These are phyloP conservation scores for Anastrepha ludens DNA, from an alignment of 1,140 invertebrate species.

Conservation along the genomic window DNA sequence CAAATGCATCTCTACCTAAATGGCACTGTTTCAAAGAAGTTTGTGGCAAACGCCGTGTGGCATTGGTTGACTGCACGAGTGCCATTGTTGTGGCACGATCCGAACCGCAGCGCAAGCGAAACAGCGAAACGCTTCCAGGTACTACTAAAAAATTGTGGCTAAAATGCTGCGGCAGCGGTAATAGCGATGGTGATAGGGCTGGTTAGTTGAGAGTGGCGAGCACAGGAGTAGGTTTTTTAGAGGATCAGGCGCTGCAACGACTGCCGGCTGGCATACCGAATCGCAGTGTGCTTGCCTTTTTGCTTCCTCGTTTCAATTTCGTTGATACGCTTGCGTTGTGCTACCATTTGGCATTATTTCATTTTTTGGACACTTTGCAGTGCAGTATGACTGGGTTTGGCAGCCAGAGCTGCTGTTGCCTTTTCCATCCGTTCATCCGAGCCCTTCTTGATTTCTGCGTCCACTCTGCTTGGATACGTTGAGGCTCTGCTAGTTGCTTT, in stretches of 20 bases:
- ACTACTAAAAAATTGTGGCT: neutral
- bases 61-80: neutral
- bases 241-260: neutral
- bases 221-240: neutral
- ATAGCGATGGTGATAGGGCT: neutral
- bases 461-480: neutral
- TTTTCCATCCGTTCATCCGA: neutral
- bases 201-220: neutral
- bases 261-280: slow-evolving; percentile 24
- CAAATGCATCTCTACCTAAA: slow-evolving; percentile 28
- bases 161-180: neutral
- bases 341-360: slow-evolving; percentile 42
- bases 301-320: slow-evolving; percentile 48
- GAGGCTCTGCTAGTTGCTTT: neutral
- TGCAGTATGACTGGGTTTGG: neutral
- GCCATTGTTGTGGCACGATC: slow-evolving; percentile 51
- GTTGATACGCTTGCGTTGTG: slow-evolving; percentile 29
- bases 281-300: slow-evolving; percentile 20
- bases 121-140: slow-evolving; percentile 48
- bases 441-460: neutral
- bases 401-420: neutral
- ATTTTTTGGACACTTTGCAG: slow-evolving; percentile 14
- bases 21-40: slow-evolving; percentile 21
- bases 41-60: slow-evolving; percentile 26
- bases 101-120: slow-evolving; percentile 18